These are phyloP conservation scores for Exephanes ischioxanthus DNA, from an alignment of 2,888 invertebrate genomes.

Conservation along the genomic window DNA sequence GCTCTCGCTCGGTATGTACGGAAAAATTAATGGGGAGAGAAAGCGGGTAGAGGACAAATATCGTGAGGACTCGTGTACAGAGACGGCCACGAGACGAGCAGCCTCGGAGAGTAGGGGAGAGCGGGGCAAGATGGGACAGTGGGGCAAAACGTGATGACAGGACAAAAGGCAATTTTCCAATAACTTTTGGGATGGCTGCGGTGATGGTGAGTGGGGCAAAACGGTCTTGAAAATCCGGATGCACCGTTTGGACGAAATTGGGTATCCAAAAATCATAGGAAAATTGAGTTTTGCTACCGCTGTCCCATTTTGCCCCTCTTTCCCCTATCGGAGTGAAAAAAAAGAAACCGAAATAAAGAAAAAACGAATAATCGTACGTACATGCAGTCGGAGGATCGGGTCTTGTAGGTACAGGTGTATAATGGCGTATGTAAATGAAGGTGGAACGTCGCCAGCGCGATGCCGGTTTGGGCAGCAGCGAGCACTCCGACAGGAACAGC, in stretches of 20 bases:
- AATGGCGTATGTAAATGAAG: conserved; percentile 78
- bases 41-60: conserved; percentile 27
- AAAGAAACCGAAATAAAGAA: conserved; percentile 6
- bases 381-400: conserved; percentile 53
- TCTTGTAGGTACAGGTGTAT: conserved; percentile 77
- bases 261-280: too few relatives aligned
- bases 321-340: not conserved
- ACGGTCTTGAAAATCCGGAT: too few relatives aligned
- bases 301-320: too few relatives aligned
- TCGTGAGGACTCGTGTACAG: not conserved
- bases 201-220: too few relatives aligned
- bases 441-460: conserved; percentile 75
- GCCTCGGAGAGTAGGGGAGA: conserved; percentile 17
- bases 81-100: conserved; percentile 34
- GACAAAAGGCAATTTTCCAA: too few relatives aligned
- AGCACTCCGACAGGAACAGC: conserved; percentile 61
- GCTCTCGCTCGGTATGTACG: conserved; percentile 41
- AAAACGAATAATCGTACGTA: conserved; percentile 47
- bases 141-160: too few relatives aligned
- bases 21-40: conserved; percentile 46
- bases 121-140: too few relatives aligned
- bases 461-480: conserved; percentile 73
- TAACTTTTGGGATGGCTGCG: too few relatives aligned
- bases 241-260: too few relatives aligned
- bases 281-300: too few relatives aligned